Conservation (phyloP, 2,888 invertebrate genomes). For the Orthonevra nobilis region DNA sequence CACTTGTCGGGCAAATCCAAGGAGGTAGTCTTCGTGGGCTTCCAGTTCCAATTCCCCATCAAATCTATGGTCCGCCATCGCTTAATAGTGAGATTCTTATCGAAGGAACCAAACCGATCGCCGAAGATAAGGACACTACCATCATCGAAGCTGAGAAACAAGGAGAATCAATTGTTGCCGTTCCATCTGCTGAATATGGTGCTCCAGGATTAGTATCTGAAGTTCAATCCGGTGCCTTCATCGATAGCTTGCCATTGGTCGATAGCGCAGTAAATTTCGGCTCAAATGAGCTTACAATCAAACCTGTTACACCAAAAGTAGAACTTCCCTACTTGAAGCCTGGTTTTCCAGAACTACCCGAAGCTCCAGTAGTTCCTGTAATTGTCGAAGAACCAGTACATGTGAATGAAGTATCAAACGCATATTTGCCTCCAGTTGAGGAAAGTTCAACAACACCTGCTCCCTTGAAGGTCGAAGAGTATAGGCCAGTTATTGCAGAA, state of each 20-base stretch:
- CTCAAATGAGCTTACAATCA: neutral
- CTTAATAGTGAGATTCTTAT: neutral
- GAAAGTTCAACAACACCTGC: neutral
- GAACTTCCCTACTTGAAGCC: conserved; percentile 33
- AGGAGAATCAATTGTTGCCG: neutral
- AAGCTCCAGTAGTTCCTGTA: conserved; percentile 8
- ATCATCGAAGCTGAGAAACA: neutral
- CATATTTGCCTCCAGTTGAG: conserved; percentile 21
- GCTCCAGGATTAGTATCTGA: neutral
- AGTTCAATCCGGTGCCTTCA: neutral
- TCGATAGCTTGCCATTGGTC: conserved; percentile 21
- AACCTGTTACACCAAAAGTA: neutral
- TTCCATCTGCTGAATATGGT: conserved; percentile 16
- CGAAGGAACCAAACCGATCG: conserved; percentile 6
- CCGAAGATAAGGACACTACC: neutral
- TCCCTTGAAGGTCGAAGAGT: too few species aligned
- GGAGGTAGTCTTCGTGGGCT: conserved; percentile 66
- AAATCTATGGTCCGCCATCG: conserved; percentile 39
- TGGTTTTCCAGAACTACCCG: conserved; percentile 18
- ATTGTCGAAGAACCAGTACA: neutral
- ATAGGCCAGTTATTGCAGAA: neutral
- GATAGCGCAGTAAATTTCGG: conserved; percentile 11
- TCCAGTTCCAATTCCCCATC: conserved; percentile 29
- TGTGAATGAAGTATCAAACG: conserved; percentile 12
- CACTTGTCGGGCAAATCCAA: conserved; percentile 54